These are phyloP conservation scores for Lapara coniferarum DNA, from an alignment of 2,888 invertebrate species.

Conservation along the genomic window DNA sequence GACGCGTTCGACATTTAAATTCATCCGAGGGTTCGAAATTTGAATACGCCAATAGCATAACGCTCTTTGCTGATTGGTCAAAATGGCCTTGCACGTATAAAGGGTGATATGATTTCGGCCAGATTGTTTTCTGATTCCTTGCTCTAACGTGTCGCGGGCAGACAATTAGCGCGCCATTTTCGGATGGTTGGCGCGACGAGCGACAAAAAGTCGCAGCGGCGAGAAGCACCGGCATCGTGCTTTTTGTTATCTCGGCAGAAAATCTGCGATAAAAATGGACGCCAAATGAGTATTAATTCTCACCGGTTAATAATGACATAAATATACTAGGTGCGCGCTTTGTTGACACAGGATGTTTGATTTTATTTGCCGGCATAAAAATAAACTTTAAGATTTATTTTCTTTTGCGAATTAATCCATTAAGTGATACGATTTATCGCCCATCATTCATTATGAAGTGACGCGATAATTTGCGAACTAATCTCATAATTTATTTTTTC, in stretches of 20 bases:
- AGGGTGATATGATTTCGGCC: constrained; percentile 43
- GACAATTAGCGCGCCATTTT: constrained; percentile 63
- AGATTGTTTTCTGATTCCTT: constrained; percentile 27
- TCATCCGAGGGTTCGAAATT: constrained; percentile 60
- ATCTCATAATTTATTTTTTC: background rate
- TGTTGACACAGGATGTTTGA: constrained; percentile 57
- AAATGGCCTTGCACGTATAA: constrained; percentile 26
- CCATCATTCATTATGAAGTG: background rate
- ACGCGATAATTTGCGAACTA: background rate
- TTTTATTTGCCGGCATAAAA: constrained; percentile 10
- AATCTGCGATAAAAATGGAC: constrained; percentile 74
- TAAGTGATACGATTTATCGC: background rate
- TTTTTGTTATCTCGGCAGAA: constrained; percentile 65
- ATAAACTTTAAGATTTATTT: background rate
- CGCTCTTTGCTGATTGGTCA: constrained; percentile 57
- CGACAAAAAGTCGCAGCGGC: constrained; percentile 52
- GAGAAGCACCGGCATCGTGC: constrained; percentile 47
- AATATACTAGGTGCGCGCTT: constrained; percentile 72
- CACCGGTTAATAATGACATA: constrained; percentile 83
- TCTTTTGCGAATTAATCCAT: background rate
- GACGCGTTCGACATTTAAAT: constrained; percentile 52
- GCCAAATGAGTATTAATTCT: constrained; percentile 82
- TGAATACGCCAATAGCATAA: constrained; percentile 65
- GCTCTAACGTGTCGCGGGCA: constrained; percentile 29
- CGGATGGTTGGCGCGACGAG: constrained; percentile 50